These are phyloP conservation scores for Kuschelorhynchus macadamiae DNA, from an alignment of 2,888 invertebrate species.

Conservation along the genomic window DNA sequence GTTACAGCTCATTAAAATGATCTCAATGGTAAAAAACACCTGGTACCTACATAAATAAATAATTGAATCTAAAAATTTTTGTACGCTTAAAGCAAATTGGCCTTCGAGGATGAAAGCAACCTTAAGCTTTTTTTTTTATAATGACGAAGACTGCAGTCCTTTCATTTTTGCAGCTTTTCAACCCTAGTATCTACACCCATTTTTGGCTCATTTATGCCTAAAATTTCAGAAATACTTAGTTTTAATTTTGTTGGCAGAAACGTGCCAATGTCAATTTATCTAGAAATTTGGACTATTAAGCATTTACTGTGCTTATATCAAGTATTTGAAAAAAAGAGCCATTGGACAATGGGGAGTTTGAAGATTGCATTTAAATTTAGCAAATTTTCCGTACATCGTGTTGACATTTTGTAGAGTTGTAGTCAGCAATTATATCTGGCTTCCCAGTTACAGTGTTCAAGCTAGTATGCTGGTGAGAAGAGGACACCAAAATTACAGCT, in stretches of 20 bases:
- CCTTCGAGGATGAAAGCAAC: neutral
- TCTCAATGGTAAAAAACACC: too few relatives aligned
- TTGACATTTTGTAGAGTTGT: slow-evolving; percentile 8
- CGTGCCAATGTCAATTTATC: neutral
- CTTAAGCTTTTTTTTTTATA: slow-evolving; percentile 15
- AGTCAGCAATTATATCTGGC: slow-evolving; percentile 7
- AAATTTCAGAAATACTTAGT: slow-evolving; percentile 17
- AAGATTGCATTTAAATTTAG: slow-evolving; percentile 10
- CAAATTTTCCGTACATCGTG: slow-evolving; percentile 7
- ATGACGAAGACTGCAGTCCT: neutral
- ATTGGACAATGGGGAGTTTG: slow-evolving; percentile 9
- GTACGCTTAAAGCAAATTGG: slow-evolving; percentile 15
- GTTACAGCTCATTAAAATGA: too few relatives aligned
- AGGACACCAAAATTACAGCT: slow-evolving; percentile 4
- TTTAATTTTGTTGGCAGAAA: slow-evolving; percentile 8
- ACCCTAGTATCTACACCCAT: neutral
- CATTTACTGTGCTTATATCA: neutral
- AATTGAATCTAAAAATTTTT: too few relatives aligned
- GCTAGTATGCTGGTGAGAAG: slow-evolving; percentile 8
- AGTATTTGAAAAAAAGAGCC: slow-evolving; percentile 17
- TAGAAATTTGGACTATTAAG: slow-evolving; percentile 1
- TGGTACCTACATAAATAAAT: too few relatives aligned
- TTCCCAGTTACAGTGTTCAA: neutral
- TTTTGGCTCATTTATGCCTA: slow-evolving; percentile 5
- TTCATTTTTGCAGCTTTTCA: slow-evolving; percentile 3